Conservation (phyloP, 2,113 vertebrate genomes). For the Motacilla alba region DNA sequence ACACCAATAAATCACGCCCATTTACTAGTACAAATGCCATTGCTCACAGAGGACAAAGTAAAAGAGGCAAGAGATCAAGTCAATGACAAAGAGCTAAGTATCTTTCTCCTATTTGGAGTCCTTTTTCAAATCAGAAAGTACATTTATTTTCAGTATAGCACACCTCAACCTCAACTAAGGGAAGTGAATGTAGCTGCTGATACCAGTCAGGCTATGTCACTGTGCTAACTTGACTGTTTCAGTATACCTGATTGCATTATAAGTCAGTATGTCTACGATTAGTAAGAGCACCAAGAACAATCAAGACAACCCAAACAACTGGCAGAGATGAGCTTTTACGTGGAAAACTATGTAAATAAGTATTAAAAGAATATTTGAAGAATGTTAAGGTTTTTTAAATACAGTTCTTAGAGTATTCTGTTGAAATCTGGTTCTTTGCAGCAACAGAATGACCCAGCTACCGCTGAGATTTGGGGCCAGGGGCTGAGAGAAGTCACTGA, state of each 20-base stretch:
- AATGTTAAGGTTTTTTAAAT: not conserved
- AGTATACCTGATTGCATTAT: not conserved
- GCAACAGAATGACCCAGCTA: not conserved
- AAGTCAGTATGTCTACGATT: not conserved
- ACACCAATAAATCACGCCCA: not conserved
- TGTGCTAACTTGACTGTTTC: not conserved
- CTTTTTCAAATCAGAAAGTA: not conserved
- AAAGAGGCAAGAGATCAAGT: not conserved
- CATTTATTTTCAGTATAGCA: not conserved
- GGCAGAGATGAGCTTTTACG: not conserved
- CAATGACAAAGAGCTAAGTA: not conserved
- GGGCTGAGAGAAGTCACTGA: not conserved
- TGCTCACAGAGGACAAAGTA: not conserved
- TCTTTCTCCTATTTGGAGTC: not conserved
- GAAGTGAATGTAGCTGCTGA: not conserved
- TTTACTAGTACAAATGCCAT: not conserved
- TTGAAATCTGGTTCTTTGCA: not conserved
- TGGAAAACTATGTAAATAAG: accelerated
- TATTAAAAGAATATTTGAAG: not conserved
- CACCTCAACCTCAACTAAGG: not conserved
- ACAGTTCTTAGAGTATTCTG: not conserved
- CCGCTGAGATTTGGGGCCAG: not conserved
- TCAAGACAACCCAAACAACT: not conserved
- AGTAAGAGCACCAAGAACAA: not conserved
- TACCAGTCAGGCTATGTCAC: not conserved